phyloP scores from a whole-genome alignment of 2,797 vertebrate species.

The Mallotus villosus region DNA sequence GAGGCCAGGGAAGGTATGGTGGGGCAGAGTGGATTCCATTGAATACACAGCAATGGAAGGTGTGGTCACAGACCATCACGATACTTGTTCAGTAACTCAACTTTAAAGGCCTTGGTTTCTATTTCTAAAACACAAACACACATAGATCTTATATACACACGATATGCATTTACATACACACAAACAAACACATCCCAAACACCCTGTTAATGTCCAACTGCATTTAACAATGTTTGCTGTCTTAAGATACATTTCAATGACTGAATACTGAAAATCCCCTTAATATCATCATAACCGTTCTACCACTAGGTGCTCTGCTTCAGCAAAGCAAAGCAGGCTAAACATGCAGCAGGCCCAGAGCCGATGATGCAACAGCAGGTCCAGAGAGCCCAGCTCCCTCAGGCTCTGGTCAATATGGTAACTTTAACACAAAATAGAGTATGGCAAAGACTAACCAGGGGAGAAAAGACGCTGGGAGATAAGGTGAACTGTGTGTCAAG shows the following conservation, averaged over 20 bases:
- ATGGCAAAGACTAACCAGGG: slow-evolving; percentile 5
- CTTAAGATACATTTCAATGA: neutral
- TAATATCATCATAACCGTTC: neutral
- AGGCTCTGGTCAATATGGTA: slow-evolving; percentile 32
- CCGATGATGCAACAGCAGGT: slow-evolving; percentile 21
- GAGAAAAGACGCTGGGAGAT: neutral
- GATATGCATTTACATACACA: slow-evolving; percentile 14
- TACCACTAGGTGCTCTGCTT: slow-evolving; percentile 44
- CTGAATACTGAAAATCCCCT: neutral
- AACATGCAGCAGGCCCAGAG: slow-evolving; percentile 23
- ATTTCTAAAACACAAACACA: neutral
- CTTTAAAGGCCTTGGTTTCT: neutral
- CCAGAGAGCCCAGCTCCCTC: slow-evolving; percentile 32
- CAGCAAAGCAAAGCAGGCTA: slow-evolving; percentile 28
- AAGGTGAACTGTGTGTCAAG: neutral
- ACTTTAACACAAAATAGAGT: neutral
- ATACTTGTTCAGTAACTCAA: neutral
- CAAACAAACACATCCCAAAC: neutral
- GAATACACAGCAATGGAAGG: too few species aligned
- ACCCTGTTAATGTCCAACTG: neutral
- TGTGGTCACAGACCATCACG: too few species aligned
- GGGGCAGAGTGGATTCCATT: neutral
- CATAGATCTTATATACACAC: neutral
- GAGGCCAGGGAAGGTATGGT: neutral
- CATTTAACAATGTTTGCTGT: too few species aligned